These are phyloP conservation scores for Lepidurus arcticus DNA, from an alignment of 1,140 invertebrate species.

Conservation along the genomic window DNA sequence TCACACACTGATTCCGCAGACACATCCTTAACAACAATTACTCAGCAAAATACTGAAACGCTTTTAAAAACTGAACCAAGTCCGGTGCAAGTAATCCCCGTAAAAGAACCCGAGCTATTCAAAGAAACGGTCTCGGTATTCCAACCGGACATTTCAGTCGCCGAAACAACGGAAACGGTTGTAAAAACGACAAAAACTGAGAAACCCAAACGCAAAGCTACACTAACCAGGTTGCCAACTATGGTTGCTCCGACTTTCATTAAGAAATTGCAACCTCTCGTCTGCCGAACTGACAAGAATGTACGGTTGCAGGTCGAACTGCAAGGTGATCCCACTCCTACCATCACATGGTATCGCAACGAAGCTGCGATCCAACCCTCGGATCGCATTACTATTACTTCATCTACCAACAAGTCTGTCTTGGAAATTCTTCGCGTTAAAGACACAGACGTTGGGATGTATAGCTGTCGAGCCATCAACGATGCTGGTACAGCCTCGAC, in stretches of 20 bases:
- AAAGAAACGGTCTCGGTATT: neutral
- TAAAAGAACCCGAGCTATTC: neutral
- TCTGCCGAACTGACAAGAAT: conserved; percentile 55
- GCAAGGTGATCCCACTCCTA: conserved; percentile 59
- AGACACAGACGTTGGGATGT: conserved; percentile 66
- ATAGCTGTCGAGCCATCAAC: conserved; percentile 71
- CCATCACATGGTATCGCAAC: conserved; percentile 72
- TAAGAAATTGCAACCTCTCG: conserved; percentile 60
- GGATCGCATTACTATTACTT: conserved; percentile 54
- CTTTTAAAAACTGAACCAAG: conserved; percentile 37
- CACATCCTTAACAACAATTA: conserved; percentile 23
- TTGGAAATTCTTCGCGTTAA: conserved; percentile 60
- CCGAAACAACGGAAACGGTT: conserved; percentile 27
- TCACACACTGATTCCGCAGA: too few species aligned
- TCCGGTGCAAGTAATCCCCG: conserved; percentile 20
- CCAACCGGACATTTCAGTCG: neutral
- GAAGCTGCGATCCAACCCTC: conserved; percentile 57
- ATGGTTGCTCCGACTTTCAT: conserved; percentile 60
- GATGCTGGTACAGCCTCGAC: conserved; percentile 69
- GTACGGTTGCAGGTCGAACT: conserved; percentile 61
- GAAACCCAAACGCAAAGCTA: conserved; percentile 25
- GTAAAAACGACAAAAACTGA: conserved; percentile 19
- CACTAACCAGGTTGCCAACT: neutral
- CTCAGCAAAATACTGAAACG: conserved; percentile 29
- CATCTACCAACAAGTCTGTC: conserved; percentile 55